These are phyloP conservation scores for Holotrichia oblita DNA, from an alignment of 1,140 invertebrate genomes.

Conservation along the genomic window DNA sequence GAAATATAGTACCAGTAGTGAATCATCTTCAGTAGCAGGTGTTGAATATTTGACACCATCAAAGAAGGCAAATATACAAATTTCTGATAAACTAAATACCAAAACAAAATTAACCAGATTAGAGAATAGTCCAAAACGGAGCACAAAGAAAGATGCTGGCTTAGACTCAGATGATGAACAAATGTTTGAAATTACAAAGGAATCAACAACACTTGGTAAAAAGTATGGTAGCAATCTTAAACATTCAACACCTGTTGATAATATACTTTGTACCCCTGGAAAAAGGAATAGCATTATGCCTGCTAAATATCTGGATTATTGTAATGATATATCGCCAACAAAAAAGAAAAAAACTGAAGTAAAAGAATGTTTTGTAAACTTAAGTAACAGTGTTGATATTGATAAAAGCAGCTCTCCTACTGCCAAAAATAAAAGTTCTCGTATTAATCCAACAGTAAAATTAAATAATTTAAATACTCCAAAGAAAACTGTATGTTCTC, in stretches of 20 bases:
- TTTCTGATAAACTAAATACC: background rate
- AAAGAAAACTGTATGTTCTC: background rate
- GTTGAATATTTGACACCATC: background rate
- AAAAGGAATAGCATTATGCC: constrained; percentile 8
- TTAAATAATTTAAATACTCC: background rate
- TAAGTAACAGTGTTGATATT: background rate
- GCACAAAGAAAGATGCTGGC: background rate
- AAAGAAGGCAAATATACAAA: background rate
- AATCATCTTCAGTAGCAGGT: background rate
- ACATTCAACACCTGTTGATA: background rate
- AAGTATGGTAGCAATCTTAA: background rate
- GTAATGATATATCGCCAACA: constrained; percentile 17
- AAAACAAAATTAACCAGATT: constrained; percentile 2
- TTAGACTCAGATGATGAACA: background rate
- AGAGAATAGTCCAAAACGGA: background rate
- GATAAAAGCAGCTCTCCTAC: background rate
- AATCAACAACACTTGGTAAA: background rate
- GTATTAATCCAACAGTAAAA: background rate
- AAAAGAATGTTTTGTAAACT: background rate
- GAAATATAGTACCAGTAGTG: constrained; percentile 31
- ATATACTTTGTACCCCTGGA: background rate
- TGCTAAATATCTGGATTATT: background rate
- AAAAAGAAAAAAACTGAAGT: constrained; percentile 23
- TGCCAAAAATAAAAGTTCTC: background rate
- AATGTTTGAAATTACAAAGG: background rate